Conservation (phyloP, 2,113 vertebrate species). For the Eulemur macaco region DNA sequence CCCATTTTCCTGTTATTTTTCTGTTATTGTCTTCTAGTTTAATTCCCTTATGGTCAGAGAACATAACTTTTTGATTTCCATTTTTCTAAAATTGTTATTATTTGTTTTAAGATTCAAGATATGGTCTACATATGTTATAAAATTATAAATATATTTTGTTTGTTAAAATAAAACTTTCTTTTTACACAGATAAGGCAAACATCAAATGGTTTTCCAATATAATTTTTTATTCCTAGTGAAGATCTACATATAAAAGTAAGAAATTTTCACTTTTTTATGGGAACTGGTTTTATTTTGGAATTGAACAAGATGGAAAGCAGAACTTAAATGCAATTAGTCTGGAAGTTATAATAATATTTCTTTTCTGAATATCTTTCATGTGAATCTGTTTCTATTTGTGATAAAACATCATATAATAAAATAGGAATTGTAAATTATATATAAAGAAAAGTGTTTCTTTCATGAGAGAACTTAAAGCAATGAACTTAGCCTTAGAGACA, state of each 20-base stretch:
- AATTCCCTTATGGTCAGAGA: not conserved
- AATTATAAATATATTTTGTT: not conserved
- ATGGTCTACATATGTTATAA: not conserved
- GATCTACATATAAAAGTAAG: not conserved
- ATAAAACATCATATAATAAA: not conserved
- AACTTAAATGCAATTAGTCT: slow-evolving; percentile 11
- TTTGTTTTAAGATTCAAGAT: not conserved
- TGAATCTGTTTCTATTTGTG: not conserved
- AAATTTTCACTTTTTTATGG: not conserved
- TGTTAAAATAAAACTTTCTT: not conserved
- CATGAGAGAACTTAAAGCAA: not conserved
- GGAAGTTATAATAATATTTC: not conserved
- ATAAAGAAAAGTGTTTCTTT: not conserved
- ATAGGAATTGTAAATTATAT: not conserved
- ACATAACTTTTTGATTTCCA: not conserved
- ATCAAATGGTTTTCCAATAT: not conserved
- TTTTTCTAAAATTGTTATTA: not conserved
- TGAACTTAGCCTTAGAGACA: not conserved
- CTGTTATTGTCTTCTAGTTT: not conserved
- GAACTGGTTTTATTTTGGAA: not conserved
- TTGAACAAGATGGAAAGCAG: slow-evolving; percentile 11
- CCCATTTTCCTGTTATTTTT: not conserved
- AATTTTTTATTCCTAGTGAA: not conserved
- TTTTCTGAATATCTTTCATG: not conserved
- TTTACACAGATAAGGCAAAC: not conserved